phyloP scores from a whole-genome alignment of 2,888 invertebrate genomes.

The Andrena flavipes region DNA sequence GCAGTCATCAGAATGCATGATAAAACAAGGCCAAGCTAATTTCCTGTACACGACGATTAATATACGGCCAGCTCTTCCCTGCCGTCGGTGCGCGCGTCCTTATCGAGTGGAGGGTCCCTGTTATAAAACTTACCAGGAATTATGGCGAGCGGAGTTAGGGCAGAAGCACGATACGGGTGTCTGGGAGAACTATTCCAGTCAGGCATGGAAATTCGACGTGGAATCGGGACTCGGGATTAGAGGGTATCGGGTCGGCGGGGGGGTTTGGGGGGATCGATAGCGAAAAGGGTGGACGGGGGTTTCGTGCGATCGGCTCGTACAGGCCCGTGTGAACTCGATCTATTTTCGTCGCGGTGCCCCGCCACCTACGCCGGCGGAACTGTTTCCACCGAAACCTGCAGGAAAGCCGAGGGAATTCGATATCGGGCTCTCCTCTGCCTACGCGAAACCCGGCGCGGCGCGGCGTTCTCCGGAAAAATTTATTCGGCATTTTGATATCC shows the following conservation, averaged over 20 bases:
- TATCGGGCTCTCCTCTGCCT: conserved; percentile 53
- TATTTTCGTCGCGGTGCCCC: conserved; percentile 71
- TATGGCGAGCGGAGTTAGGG: background rate
- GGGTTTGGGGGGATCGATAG: conserved; percentile 55
- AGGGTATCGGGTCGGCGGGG: conserved; percentile 20
- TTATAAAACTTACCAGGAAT: background rate
- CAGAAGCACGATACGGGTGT: background rate
- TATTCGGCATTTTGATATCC: background rate
- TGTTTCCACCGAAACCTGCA: conserved; percentile 59
- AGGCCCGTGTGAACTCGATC: conserved; percentile 80
- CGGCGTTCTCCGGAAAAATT: background rate
- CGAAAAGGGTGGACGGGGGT: conserved; percentile 52
- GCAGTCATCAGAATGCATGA: conserved; percentile 72
- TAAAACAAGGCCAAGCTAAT: conserved; percentile 73
- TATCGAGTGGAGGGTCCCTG: background rate
- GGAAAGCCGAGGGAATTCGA: conserved; percentile 72
- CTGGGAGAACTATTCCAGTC: conserved; percentile 15
- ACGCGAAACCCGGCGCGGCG: too few species aligned
- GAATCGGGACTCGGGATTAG: conserved; percentile 31
- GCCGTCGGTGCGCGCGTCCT: background rate
- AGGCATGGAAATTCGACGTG: conserved; percentile 42
- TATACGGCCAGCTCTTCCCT: conserved; percentile 22
- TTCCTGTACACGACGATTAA: conserved; percentile 67
- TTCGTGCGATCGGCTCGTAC: conserved; percentile 79
- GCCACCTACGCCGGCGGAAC: conserved; percentile 65